Evolutionary conservation across 1,140 invertebrate species (phyloP).

Genomic region (Bombus haemorrhoidalis): DNA sequence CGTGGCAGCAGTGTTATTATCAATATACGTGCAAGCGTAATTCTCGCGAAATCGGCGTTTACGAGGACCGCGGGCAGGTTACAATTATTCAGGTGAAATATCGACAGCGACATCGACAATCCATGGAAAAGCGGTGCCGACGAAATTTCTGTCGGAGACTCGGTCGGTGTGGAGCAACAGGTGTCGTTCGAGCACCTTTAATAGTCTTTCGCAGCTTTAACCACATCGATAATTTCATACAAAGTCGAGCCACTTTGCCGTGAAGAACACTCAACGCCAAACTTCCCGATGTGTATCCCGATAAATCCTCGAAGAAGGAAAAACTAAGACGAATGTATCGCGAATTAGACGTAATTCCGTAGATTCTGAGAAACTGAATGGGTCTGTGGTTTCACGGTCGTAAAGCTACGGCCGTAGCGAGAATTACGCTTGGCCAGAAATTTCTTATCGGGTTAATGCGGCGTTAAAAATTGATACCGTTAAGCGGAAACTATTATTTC

Average conservation of each 20-base stretch:
- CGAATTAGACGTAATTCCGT: no score
- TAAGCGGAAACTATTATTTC: neutral
- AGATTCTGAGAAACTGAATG: no score
- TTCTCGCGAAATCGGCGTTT: neutral
- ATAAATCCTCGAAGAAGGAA: no score
- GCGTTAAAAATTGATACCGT: neutral
- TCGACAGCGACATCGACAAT: neutral
- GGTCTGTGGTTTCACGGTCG: neutral
- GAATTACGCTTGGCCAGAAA: neutral
- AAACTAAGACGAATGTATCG: no score
- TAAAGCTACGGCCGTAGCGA: neutral
- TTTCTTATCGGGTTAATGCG: neutral
- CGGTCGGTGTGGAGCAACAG: constrained; percentile 25
- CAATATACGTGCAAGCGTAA: neutral
- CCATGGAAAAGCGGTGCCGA: neutral
- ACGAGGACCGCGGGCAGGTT: neutral
- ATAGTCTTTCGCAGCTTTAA: neutral
- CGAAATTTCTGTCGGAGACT: neutral
- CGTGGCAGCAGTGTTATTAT: neutral
- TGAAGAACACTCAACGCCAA: neutral
- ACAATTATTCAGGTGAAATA: constrained; percentile 3
- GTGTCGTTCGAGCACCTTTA: constrained; percentile 34
- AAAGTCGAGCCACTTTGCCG: no score
- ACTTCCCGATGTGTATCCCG: neutral
- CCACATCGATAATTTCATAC: constrained; percentile 8